phyloP scores from a whole-genome alignment of 2,888 invertebrate species.

The Nudaria mundana region DNA sequence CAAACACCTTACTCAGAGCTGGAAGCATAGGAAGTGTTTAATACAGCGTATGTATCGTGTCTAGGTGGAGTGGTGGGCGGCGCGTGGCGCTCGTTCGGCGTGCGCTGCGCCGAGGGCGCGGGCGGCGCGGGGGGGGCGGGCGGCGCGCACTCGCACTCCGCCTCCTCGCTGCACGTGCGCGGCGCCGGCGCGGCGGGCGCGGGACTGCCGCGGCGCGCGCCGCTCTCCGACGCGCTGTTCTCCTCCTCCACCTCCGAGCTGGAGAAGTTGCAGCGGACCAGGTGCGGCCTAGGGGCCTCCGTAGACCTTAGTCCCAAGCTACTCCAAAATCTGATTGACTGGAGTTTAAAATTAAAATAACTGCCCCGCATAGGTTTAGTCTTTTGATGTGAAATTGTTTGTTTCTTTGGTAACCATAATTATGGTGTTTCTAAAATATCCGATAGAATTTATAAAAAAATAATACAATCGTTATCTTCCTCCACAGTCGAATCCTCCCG shows the following conservation, averaged over 20 bases:
- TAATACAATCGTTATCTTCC: neutral
- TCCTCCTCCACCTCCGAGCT: conserved; percentile 63
- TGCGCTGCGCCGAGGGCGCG: conserved; percentile 18
- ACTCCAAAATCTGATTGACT: no score
- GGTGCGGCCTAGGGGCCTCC: conserved; percentile 36
- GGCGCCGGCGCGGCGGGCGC: conserved; percentile 31
- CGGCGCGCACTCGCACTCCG: conserved; percentile 25
- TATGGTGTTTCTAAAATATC: no score
- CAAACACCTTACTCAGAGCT: no score
- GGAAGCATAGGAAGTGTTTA: no score
- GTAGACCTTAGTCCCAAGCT: no score
- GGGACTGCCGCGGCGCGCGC: conserved; percentile 29
- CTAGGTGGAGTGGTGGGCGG: conserved; percentile 25
- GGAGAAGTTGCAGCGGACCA: conserved; percentile 56
- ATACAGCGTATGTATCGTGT: neutral
- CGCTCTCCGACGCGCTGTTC: conserved; percentile 47
- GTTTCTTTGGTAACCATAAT: no score
- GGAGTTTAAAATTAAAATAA: no score
- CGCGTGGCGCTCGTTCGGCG: conserved; percentile 26
- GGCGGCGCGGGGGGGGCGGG: conserved; percentile 7
- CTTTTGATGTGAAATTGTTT: neutral
- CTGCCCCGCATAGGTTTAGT: no score
- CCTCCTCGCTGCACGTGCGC: conserved; percentile 39
- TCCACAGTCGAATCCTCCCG: conserved; percentile 51
- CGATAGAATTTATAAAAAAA: no score